Percentiles rank a stretch among this genome's conserved stretches.
These are phyloP conservation scores for Ptychadena robeensis DNA, from an alignment of 2,797 vertebrate species.

Conservation along the genomic window DNA sequence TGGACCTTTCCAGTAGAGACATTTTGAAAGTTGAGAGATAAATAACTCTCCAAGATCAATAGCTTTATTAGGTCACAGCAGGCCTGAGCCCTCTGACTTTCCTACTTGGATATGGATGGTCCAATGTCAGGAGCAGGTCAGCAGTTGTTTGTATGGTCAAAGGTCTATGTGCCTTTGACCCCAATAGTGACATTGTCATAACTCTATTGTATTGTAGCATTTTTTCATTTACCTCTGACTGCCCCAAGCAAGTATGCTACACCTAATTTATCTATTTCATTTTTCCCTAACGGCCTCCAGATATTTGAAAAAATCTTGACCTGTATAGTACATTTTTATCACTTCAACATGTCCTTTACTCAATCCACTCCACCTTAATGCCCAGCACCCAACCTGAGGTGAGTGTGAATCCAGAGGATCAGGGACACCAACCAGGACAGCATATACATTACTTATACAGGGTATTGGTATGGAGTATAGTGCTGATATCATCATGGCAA, in stretches of 20 bases:
- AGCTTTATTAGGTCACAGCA: slow-evolving; percentile 14
- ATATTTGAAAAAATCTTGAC: too few relatives aligned
- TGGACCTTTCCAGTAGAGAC: slow-evolving; percentile 23
- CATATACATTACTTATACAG: too few relatives aligned
- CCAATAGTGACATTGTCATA: neutral
- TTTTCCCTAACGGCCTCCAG: too few relatives aligned
- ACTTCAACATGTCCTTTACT: too few relatives aligned
- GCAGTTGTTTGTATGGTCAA: slow-evolving; percentile 1
- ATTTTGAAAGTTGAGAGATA: slow-evolving; percentile 9
- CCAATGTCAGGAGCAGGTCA: slow-evolving; percentile 36
- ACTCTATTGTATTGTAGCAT: neutral
- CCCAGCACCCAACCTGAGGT: too few relatives aligned
- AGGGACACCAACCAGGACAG: too few relatives aligned
- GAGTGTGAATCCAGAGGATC: too few relatives aligned
- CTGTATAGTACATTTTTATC: too few relatives aligned
- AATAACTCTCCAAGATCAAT: slow-evolving; percentile 13
- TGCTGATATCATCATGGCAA: too few relatives aligned
- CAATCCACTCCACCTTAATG: too few relatives aligned
- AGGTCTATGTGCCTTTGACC: neutral
- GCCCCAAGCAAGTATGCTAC: neutral
- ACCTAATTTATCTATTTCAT: neutral
- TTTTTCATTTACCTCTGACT: neutral
- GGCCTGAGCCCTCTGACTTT: slow-evolving; percentile 6
- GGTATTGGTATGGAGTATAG: too few relatives aligned
- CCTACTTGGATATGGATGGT: neutral